Conservation (phyloP, 2,888 invertebrate genomes). For the Eudemis profundana region DNA sequence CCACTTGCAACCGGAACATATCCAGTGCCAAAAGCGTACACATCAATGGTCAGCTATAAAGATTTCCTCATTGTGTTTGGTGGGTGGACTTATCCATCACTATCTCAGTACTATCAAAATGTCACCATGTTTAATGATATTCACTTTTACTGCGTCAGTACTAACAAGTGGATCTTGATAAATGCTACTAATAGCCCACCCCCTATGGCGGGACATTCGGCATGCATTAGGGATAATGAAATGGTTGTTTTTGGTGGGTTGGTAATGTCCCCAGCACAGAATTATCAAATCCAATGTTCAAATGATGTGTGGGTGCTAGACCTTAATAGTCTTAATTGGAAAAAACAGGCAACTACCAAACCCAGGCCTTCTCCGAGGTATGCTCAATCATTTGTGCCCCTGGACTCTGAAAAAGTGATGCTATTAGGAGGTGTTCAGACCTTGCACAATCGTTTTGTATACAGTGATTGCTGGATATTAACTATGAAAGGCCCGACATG, state of each 20-base stretch:
- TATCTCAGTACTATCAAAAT: conserved; percentile 93
- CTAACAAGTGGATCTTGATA: conserved; percentile 91
- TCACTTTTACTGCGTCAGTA: conserved; percentile 92
- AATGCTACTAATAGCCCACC: conserved; percentile 90
- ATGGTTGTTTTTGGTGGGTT: conserved; percentile 94
- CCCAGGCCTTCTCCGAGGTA: conserved; percentile 93
- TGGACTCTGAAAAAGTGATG: conserved; percentile 92
- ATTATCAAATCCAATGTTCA: conserved; percentile 83
- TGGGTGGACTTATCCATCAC: conserved; percentile 97
- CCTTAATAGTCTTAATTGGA: conserved; percentile 91
- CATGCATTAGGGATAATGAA: conserved; percentile 91
- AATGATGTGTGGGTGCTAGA: conserved; percentile 97
- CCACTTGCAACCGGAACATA: conserved; percentile 93
- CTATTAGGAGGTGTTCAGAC: conserved; percentile 95
- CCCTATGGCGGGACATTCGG: conserved; percentile 96
- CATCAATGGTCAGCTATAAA: conserved; percentile 95
- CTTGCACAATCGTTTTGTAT: conserved; percentile 90
- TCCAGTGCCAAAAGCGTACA: conserved; percentile 98
- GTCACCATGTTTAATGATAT: conserved; percentile 96
- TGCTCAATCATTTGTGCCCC: conserved; percentile 95
- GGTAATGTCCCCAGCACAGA: conserved; percentile 81
- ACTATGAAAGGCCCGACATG: conserved; percentile 90
- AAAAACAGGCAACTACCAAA: conserved; percentile 88
- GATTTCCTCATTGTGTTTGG: conserved; percentile 95
- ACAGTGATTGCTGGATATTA: conserved; percentile 96